Evolutionary conservation across 35 echinoderm and acorn worm species (phyloP), one percentile per base, ranked within the genome.

Genomic region (Ophiothrix spiculata): DNA sequence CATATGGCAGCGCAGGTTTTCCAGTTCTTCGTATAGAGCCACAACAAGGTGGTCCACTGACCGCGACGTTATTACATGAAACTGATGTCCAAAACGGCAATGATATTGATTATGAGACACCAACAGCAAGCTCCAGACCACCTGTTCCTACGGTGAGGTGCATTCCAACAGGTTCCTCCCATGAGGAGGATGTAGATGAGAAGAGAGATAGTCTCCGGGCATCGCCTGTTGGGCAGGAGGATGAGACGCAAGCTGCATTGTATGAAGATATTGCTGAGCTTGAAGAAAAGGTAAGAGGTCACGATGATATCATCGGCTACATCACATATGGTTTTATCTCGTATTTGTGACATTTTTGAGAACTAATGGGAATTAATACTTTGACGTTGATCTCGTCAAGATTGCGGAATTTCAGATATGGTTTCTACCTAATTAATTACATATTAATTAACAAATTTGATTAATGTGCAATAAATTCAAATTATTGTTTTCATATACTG

Each of bases 261-360:
- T 95, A 95, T 77, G 81, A 95, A 45, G 84, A 91, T 56, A 87
- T 95, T 32, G 86, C 89, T 35, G 85, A 95, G 41, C 73, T 95
- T 1, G 93, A 95, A 41, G 93, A 95, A 77, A 95, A 90, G 89
- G 93, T 95, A 85, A 87, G 56, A 0, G 81, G n/a, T n/a, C n/a
- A n/a, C n/a, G n/a, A n/a, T n/a, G n/a, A n/a, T n/a, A n/a, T n/a
- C n/a, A n/a, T n/a, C n/a, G n/a, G n/a, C n/a, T n/a, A n/a, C n/a
- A n/a, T n/a, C n/a, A n/a, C n/a, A n/a, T n/a, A n/a, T n/a, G n/a
- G n/a, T n/a, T n/a, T n/a, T n/a, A n/a, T n/a, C n/a, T n/a, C n/a
- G n/a, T n/a, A n/a, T n/a, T n/a, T n/a, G n/a, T n/a, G n/a, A n/a
- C n/a, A n/a, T n/a, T n/a, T n/a, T n/a, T n/a, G n/a, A n/a, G n/a